Conservation (phyloP, 2,797 vertebrate species). For the Knipowitschia caucasica region DNA sequence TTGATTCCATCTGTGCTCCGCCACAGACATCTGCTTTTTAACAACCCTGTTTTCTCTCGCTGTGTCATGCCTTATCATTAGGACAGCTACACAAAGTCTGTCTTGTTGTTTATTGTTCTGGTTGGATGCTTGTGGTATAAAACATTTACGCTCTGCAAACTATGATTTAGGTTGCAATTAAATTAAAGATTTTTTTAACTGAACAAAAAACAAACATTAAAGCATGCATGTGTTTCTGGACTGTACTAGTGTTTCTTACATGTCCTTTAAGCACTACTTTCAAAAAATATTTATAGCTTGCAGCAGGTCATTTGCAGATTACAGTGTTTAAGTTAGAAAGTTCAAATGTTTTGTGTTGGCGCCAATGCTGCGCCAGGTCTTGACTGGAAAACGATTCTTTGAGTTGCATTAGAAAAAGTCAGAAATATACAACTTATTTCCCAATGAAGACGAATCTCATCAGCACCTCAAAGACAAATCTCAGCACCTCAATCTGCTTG, state of each 20-base stretch:
- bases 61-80: slow-evolving; percentile 67
- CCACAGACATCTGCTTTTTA: slow-evolving; percentile 72
- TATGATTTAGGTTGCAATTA: slow-evolving; percentile 9
- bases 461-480: too few species aligned
- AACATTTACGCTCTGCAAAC: slow-evolving; percentile 7
- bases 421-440: too few species aligned
- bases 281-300: slow-evolving; percentile 9
- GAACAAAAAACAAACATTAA: not conserved
- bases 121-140: slow-evolving; percentile 11
- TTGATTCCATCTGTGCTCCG: slow-evolving; percentile 62
- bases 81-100: slow-evolving; percentile 13
- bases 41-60: slow-evolving; percentile 57
- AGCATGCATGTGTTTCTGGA: not conserved
- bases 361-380: slow-evolving; percentile 14
- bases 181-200: not conserved
- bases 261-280: slow-evolving; percentile 13
- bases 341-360: slow-evolving; percentile 35
- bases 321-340: slow-evolving; percentile 52
- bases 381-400: slow-evolving; percentile 14
- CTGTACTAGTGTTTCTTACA: slow-evolving; percentile 5
- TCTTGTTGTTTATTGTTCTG: slow-evolving; percentile 27
- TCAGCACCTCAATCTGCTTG: not conserved
- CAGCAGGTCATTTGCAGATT: slow-evolving; percentile 35
- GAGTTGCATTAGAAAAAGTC: slow-evolving; percentile 4
- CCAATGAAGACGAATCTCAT: too few species aligned